These are phyloP conservation scores for Danionella dracula DNA, from an alignment of 2,797 vertebrate species.

Conservation along the genomic window DNA sequence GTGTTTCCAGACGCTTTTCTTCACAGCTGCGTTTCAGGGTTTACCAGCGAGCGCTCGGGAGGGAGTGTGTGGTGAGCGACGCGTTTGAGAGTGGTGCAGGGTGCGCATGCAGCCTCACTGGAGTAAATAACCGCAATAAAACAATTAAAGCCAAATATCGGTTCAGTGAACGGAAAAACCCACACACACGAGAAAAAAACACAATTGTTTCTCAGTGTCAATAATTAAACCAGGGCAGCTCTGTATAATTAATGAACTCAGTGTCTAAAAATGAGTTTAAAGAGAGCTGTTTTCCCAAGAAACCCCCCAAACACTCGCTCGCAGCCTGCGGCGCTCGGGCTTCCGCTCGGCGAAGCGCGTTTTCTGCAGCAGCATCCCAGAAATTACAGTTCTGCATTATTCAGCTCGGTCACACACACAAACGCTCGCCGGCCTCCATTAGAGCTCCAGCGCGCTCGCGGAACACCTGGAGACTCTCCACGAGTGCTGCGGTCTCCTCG, in stretches of 20 bases:
- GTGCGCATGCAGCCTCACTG: too few relatives aligned
- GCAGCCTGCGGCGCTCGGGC: constrained; percentile 1
- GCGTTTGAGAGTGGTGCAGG: too few relatives aligned
- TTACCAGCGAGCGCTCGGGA: too few relatives aligned
- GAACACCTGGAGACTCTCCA: constrained; percentile 29
- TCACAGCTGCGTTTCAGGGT: too few relatives aligned
- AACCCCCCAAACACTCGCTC: constrained; percentile 17
- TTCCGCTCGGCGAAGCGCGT: constrained; percentile 30
- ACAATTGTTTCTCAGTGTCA: neutral
- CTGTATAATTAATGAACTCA: neutral
- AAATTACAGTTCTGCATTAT: constrained; percentile 42
- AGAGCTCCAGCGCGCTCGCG: constrained; percentile 33
- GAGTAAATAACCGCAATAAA: too few relatives aligned
- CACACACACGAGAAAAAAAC: too few relatives aligned
- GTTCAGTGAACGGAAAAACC: too few relatives aligned
- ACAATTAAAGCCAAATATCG: too few relatives aligned
- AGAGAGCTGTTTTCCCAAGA: neutral
- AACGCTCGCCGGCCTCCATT: neutral
- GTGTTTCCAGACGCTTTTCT: too few relatives aligned
- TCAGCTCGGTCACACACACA: constrained; percentile 9
- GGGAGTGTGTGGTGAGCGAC: too few relatives aligned
- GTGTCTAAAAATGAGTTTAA: neutral
- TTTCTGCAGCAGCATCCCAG: constrained; percentile 21
- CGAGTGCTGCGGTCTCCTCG: neutral
- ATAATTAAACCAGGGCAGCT: neutral